phyloP scores from a whole-genome alignment of 2,113 vertebrate species.

The Empidonax alnorum region DNA sequence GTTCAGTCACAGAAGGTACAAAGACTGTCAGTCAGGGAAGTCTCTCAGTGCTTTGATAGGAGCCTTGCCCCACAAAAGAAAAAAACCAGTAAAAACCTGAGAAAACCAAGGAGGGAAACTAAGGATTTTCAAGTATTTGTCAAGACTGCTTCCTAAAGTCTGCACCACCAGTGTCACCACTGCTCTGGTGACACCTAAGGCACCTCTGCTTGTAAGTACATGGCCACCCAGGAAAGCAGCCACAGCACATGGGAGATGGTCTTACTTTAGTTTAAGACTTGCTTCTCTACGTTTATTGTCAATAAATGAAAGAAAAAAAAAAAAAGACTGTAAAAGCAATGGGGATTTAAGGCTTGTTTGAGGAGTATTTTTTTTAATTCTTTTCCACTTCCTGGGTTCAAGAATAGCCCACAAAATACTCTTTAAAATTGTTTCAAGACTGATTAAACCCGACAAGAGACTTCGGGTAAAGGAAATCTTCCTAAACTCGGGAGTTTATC shows the following conservation, averaged over 20 bases:
- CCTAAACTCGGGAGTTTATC: not conserved
- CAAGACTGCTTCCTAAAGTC: not conserved
- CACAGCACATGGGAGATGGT: rapidly evolving
- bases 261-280: not conserved
- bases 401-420: not conserved
- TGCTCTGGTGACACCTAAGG: not conserved
- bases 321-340: not conserved
- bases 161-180: rapidly evolving
- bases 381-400: not conserved
- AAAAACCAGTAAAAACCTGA: not conserved
- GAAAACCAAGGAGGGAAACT: not conserved
- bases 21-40: not conserved
- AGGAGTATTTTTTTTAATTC: not conserved
- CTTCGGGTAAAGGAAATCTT: not conserved
- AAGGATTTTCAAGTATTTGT: not conserved
- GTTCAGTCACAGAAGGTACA: not conserved
- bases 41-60: not conserved
- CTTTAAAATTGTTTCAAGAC: not conserved
- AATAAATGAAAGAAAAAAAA: not conserved
- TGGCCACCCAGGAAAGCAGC: not conserved
- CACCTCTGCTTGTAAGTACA: not conserved
- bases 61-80: not conserved
- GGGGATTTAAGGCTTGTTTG: not conserved
- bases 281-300: not conserved
- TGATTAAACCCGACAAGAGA: not conserved